Evolutionary conservation across 2,113 vertebrate genomes (phyloP).

Genomic region (Phoxinus phoxinus): DNA sequence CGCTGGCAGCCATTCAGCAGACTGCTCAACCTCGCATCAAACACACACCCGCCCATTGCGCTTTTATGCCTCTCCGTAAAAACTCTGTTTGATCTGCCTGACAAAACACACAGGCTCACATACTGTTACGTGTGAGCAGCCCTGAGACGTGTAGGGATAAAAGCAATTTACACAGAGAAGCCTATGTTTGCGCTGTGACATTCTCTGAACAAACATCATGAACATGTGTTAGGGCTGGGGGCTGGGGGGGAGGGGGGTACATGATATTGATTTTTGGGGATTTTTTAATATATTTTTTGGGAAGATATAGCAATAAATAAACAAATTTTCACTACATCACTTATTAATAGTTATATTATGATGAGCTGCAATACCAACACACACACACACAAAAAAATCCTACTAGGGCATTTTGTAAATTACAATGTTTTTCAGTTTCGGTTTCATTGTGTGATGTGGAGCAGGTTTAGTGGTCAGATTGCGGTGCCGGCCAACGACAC

Average conservation of each 20-base stretch:
- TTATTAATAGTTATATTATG: background rate
- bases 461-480: background rate
- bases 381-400: no score
- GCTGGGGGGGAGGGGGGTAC: background rate
- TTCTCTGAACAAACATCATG: slow-evolving; percentile 26
- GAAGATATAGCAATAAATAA: background rate
- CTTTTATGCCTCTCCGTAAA: slow-evolving; percentile 57
- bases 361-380: no score
- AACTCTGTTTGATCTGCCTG: slow-evolving; percentile 60
- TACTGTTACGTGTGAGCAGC: background rate
- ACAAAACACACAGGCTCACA: slow-evolving; percentile 45
- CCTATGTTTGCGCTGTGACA: background rate
- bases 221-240: slow-evolving; percentile 4
- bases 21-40: slow-evolving; percentile 57
- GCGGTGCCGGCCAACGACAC: background rate
- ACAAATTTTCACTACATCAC: background rate
- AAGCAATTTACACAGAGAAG: slow-evolving; percentile 25
- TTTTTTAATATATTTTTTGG: background rate
- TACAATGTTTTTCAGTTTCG: background rate
- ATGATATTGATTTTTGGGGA: no score
- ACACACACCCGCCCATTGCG: slow-evolving; percentile 48
- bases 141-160: background rate
- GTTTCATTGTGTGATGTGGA: background rate
- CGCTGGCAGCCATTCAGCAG: slow-evolving; percentile 58
- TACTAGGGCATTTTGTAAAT: background rate